These are phyloP conservation scores for Gorsachius magnificus DNA, from an alignment of 2,797 vertebrate genomes.

Conservation along the genomic window DNA sequence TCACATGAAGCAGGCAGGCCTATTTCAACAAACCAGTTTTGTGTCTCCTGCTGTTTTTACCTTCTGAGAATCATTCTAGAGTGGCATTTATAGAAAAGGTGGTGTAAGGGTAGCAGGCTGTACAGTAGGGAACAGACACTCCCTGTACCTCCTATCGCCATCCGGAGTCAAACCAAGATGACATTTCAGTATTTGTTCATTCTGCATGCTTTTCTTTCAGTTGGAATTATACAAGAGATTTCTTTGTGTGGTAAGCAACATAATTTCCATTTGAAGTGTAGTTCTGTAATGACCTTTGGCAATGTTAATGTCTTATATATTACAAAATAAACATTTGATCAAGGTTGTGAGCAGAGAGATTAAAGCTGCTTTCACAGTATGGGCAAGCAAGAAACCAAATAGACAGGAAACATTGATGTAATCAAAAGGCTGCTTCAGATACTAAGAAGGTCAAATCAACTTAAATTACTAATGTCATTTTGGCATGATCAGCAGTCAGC, in stretches of 20 bases:
- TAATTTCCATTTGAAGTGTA: not conserved
- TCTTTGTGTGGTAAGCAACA: slow-evolving; percentile 29
- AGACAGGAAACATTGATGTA: not conserved
- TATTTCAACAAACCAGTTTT: not conserved
- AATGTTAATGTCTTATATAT: slow-evolving; percentile 1
- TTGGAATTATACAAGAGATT: not conserved
- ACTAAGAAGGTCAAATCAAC: not conserved
- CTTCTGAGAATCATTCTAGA: not conserved
- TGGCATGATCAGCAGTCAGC: not conserved
- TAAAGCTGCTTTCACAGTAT: not conserved
- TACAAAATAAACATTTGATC: slow-evolving; percentile 27
- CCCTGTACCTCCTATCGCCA: not conserved
- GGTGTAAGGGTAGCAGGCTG: not conserved
- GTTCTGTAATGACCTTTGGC: slow-evolving; percentile 24
- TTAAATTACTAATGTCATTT: not conserved
- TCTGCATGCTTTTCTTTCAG: not conserved
- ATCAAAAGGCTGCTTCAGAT: not conserved
- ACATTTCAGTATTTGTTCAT: slow-evolving; percentile 13
- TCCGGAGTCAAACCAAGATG: not conserved
- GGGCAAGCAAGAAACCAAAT: not conserved
- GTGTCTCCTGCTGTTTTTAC: not conserved
- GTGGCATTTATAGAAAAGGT: not conserved
- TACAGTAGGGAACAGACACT: not conserved
- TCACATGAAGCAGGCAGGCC: not conserved
- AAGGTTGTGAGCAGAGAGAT: not conserved